Evolutionary conservation across 23 tunicate species (phyloP).

Genomic region (Diplosoma virens): DNA sequence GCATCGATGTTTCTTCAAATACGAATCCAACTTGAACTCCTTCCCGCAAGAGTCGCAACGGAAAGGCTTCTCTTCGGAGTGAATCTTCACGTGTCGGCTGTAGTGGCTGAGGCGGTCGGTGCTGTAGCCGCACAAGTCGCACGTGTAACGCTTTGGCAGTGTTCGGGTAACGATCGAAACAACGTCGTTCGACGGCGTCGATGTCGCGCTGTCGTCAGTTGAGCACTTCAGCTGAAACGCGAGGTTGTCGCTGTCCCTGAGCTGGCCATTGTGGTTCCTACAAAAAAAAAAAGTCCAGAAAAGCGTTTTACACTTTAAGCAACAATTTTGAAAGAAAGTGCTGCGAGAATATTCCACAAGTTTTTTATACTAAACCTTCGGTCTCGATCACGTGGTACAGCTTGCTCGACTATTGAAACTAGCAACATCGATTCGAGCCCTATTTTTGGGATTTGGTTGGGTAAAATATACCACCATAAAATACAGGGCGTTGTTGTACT

Average conservation of each 20-base stretch:
- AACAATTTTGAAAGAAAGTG: no score
- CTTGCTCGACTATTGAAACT: no score
- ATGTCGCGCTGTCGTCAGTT: neutral
- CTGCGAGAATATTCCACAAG: no score
- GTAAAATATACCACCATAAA: no score
- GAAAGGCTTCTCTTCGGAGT: conserved; percentile 38
- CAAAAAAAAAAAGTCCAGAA: neutral
- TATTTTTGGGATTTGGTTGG: no score
- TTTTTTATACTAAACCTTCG: no score
- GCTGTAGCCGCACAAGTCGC: conserved; percentile 68
- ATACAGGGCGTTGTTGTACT: no score
- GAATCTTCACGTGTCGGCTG: conserved; percentile 50
- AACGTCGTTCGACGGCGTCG: no score
- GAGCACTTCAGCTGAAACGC: neutral
- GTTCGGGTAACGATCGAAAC: neutral
- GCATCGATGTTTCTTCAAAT: conserved; percentile 67
- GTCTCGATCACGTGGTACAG: no score
- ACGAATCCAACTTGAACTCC: conserved; percentile 43
- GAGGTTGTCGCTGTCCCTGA: neutral
- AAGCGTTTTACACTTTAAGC: no score
- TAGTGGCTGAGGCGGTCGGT: conserved; percentile 79
- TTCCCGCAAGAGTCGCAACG: conserved; percentile 69
- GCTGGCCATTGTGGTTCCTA: neutral
- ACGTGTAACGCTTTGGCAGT: neutral
- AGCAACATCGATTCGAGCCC: no score